Percentiles rank a stretch among this genome's conserved stretches.
phyloP scores from a whole-genome alignment of 1,140 invertebrate species.

The Lepidostoma basale region DNA sequence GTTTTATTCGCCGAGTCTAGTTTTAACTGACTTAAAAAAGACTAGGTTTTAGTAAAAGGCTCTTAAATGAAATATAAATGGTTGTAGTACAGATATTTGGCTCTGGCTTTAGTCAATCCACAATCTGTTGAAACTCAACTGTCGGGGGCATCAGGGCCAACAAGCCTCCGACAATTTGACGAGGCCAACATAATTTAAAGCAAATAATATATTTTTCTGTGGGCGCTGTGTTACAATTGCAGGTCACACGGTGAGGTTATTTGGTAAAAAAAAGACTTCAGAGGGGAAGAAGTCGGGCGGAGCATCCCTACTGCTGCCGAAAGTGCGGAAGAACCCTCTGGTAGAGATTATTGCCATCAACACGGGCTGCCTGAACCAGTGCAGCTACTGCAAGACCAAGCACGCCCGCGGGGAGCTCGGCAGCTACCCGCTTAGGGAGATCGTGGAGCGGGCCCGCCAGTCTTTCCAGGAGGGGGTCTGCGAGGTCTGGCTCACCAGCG shows the following conservation, averaged over 20 bases:
- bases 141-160: too few relatives aligned
- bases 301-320: slow-evolving; percentile 85
- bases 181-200: too few relatives aligned
- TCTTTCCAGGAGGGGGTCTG: slow-evolving; percentile 92
- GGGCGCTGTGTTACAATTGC: background rate
- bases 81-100: too few relatives aligned
- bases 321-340: slow-evolving; percentile 93
- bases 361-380: slow-evolving; percentile 97
- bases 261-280: slow-evolving; percentile 84
- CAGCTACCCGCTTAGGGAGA: slow-evolving; percentile 88
- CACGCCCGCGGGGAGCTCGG: slow-evolving; percentile 94
- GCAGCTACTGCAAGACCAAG: slow-evolving; percentile 99
- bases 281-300: slow-evolving; percentile 85
- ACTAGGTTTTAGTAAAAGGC: too few relatives aligned
- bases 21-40: too few relatives aligned
- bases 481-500: slow-evolving; percentile 98
- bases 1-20: too few relatives aligned
- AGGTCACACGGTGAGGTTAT: slow-evolving; percentile 80
- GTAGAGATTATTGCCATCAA: slow-evolving; percentile 99
- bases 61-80: too few relatives aligned
- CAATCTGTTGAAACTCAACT: too few relatives aligned
- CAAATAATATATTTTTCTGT: background rate
- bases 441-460: slow-evolving; percentile 78
- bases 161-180: too few relatives aligned
- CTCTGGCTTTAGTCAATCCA: too few relatives aligned